A percentile compares a stretch with the other conserved stretches of the same genome.
These are phyloP conservation scores for Agrochola lychnidis DNA, from an alignment of 2,888 invertebrate species.

Conservation along the genomic window DNA sequence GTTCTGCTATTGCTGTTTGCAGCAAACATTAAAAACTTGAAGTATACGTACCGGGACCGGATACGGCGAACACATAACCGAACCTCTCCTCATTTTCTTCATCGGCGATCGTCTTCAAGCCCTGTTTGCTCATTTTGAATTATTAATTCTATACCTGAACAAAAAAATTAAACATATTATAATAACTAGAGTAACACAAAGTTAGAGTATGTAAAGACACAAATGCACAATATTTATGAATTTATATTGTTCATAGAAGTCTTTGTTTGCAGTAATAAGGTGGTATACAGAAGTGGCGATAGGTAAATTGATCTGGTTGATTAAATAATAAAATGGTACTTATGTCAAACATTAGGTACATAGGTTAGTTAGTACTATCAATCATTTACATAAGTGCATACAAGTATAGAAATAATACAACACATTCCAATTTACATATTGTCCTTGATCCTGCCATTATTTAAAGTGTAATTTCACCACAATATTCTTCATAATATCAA, in stretches of 20 bases:
- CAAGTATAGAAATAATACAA: conserved; percentile 1
- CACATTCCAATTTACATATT: conserved; percentile 1
- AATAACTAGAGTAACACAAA: neutral
- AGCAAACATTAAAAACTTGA: neutral
- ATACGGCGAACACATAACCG: conserved; percentile 99
- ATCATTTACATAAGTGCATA: neutral
- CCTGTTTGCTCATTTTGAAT: conserved; percentile 90
- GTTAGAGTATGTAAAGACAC: neutral
- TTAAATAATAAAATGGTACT: conserved; percentile 9
- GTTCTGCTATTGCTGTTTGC: neutral
- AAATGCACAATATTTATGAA: neutral
- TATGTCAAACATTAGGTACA: neutral
- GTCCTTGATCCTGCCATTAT: conserved; percentile 48
- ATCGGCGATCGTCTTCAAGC: conserved; percentile 93
- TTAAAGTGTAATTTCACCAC: neutral
- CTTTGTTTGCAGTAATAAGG: neutral
- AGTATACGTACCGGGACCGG: conserved; percentile 96
- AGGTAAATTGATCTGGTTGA: neutral
- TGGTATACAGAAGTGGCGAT: neutral
- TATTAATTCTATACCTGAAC: conserved; percentile 72
- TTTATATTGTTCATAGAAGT: neutral
- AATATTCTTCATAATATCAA: neutral
- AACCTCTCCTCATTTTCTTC: conserved; percentile 96
- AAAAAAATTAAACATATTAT: conserved; percentile 30
- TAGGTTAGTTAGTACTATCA: neutral